These are phyloP conservation scores for Acrossocheilus wenchowensis DNA, from an alignment of 2,797 vertebrate species.

Conservation along the genomic window DNA sequence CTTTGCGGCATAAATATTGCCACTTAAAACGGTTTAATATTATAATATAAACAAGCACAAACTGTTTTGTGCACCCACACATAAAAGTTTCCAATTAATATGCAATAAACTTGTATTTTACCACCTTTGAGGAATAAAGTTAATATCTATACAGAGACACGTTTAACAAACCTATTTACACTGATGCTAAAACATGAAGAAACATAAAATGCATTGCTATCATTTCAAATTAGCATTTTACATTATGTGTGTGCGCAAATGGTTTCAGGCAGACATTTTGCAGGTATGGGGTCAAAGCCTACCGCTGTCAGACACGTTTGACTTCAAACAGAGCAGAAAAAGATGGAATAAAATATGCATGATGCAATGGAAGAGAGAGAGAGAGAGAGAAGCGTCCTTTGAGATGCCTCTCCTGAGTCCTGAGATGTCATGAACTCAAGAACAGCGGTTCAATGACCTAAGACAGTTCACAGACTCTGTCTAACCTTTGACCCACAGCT, in stretches of 20 bases:
- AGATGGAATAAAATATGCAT: slow-evolving; percentile 73
- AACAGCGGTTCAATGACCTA: slow-evolving; percentile 29
- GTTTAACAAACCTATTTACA: background rate
- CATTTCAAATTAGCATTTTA: background rate
- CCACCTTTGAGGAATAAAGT: background rate
- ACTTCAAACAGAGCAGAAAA: slow-evolving; percentile 70
- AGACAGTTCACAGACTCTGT: slow-evolving; percentile 23
- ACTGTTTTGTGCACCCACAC: slow-evolving; percentile 12
- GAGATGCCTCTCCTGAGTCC: slow-evolving; percentile 9
- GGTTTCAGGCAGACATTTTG: slow-evolving; percentile 56
- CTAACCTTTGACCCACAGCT: slow-evolving; percentile 20
- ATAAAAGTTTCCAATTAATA: background rate
- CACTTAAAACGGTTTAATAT: slow-evolving; percentile 41
- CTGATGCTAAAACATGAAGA: background rate
- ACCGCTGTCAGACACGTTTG: slow-evolving; percentile 67
- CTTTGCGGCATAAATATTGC: slow-evolving; percentile 41
- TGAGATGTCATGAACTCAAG: slow-evolving; percentile 47
- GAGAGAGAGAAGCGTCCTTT: background rate
- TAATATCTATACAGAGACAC: background rate
- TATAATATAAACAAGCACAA: slow-evolving; percentile 29
- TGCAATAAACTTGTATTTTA: background rate
- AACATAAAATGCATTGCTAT: background rate
- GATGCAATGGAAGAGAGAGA: slow-evolving; percentile 30
- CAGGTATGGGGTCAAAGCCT: slow-evolving; percentile 67
- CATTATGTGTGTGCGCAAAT: background rate